Conservation (phyloP, 2,113 vertebrate species). For the Tringa solitaria region DNA sequence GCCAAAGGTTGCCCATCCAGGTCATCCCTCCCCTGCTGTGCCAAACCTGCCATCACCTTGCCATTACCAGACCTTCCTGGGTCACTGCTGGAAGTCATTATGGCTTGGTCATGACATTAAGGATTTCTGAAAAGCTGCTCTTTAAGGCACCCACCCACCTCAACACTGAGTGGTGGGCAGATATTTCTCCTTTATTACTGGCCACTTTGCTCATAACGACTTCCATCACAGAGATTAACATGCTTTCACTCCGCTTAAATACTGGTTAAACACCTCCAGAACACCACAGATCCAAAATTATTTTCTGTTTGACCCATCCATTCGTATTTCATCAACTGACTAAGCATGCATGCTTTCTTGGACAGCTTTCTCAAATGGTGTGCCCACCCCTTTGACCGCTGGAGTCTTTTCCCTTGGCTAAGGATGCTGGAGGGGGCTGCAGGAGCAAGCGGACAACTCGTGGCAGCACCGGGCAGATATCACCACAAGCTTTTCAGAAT, state of each 20-base stretch:
- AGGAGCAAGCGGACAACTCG: not conserved
- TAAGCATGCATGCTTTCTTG: fast-evolving
- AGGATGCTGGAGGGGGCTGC: not conserved
- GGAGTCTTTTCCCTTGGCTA: not conserved
- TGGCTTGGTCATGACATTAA: not conserved
- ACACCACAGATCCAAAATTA: not conserved
- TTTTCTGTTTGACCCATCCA: not conserved
- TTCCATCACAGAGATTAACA: not conserved
- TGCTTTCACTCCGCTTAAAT: not conserved
- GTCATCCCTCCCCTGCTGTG: not conserved
- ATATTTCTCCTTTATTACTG: not conserved
- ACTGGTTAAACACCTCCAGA: not conserved
- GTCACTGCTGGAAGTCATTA: not conserved
- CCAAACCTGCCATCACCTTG: not conserved
- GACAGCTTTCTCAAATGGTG: not conserved
- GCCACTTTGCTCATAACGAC: not conserved
- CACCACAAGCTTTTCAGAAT: not conserved
- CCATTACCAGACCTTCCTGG: not conserved
- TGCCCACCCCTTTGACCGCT: not conserved
- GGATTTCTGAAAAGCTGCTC: not conserved
- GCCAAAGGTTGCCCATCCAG: fast-evolving
- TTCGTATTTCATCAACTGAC: not conserved
- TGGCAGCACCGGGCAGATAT: not conserved
- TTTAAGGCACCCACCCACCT: not conserved
- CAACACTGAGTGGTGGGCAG: not conserved